Percentiles rank a stretch among this genome's conserved stretches.
Evolutionary conservation across 2,888 invertebrate genomes (phyloP).

Genomic region (Drosophila ezoana): DNA sequence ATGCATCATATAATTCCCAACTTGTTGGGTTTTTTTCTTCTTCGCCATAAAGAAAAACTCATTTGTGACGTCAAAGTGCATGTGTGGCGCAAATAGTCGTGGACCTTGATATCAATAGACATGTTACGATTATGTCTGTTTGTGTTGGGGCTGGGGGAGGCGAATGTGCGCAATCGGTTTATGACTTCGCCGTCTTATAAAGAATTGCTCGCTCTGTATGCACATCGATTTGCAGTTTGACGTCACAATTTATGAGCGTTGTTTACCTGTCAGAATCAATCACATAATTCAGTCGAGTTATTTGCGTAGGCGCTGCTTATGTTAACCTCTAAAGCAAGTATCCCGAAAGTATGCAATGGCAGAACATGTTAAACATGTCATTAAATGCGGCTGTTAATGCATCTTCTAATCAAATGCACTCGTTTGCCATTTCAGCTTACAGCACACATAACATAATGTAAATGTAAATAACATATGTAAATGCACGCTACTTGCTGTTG

Average conservation of each 20-base stretch:
- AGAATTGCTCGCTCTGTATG: not conserved
- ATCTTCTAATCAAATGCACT: not conserved
- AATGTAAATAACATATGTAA: no score
- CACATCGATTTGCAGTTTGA: constrained; percentile 36
- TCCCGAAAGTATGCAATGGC: constrained; percentile 43
- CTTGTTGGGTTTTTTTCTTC: constrained; percentile 5
- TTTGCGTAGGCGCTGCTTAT: not conserved
- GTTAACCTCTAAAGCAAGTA: not conserved
- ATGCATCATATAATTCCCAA: constrained; percentile 31
- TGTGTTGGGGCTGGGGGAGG: constrained; percentile 12
- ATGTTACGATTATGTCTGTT: constrained; percentile 16
- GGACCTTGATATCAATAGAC: constrained; percentile 24
- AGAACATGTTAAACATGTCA: not conserved
- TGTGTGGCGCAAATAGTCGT: constrained; percentile 8
- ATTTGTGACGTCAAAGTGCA: constrained; percentile 55
- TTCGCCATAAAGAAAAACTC: not conserved
- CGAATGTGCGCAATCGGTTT: constrained; percentile 28
- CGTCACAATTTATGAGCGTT: constrained; percentile 30
- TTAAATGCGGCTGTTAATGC: not conserved
- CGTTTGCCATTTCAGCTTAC: no score
- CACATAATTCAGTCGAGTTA: not conserved
- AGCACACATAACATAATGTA: no score
- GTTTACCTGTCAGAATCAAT: constrained; percentile 10
- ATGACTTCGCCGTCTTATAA: constrained; percentile 15
- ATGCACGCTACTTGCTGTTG: no score